A percentile compares a stretch with the other conserved stretches of the same genome.
These are phyloP conservation scores for Hyposmocoma kahamanoa DNA, from an alignment of 1,140 invertebrate species.

Conservation along the genomic window DNA sequence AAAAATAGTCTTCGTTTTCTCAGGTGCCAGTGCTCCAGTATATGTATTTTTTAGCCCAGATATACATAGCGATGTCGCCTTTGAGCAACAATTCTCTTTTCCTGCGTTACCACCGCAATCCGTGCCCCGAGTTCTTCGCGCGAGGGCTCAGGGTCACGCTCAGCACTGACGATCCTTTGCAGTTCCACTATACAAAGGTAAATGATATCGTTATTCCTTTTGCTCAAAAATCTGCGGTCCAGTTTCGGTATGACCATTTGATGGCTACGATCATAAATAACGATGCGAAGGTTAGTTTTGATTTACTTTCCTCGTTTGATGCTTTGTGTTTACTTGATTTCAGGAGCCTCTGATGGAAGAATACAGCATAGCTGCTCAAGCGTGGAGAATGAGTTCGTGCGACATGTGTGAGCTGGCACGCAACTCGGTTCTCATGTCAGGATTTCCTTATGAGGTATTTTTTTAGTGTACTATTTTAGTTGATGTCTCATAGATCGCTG, in stretches of 20 bases:
- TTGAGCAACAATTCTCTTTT: slow-evolving; percentile 99
- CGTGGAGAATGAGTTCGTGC: slow-evolving; percentile 97
- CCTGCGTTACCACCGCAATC: slow-evolving; percentile 98
- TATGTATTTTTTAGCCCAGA: slow-evolving; percentile 97
- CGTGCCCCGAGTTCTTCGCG: slow-evolving; percentile 96
- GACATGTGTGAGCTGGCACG: slow-evolving; percentile 98
- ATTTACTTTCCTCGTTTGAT: no score
- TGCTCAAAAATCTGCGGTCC: no score
- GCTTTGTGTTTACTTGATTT: no score
- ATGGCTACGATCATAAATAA: neutral
- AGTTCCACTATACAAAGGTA: slow-evolving; percentile 99
- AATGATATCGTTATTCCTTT: no score
- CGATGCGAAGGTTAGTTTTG: neutral
- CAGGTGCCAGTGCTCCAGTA: slow-evolving; percentile 96
- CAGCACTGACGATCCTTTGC: slow-evolving; percentile 98
- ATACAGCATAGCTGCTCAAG: slow-evolving; percentile 98
- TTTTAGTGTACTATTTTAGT: no score
- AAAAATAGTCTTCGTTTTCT: neutral
- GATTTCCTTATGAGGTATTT: slow-evolving; percentile 91
- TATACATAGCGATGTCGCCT: slow-evolving; percentile 99
- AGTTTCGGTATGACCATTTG: neutral
- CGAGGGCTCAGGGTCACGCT: slow-evolving; percentile 95
- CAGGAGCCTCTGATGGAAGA: slow-evolving; percentile 99
- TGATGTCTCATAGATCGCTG: no score
- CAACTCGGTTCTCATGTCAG: slow-evolving; percentile 97